Evolutionary conservation across 2,888 invertebrate genomes (phyloP).

Genomic region (Stenotaenia linearis): DNA sequence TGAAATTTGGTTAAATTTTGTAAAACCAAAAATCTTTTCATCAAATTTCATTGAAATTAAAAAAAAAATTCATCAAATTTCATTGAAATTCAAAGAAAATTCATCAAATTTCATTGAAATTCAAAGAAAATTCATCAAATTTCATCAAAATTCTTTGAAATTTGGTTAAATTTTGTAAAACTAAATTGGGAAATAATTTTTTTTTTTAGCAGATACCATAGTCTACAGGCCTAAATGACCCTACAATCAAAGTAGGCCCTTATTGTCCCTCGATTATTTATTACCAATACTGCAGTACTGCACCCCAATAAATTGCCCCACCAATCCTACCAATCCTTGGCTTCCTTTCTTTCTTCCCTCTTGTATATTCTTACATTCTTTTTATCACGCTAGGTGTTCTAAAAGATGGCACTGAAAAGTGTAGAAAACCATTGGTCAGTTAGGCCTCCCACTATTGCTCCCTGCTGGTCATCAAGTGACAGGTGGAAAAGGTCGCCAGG

Average conservation of each 20-base stretch:
- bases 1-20: too few species aligned
- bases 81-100: too few species aligned
- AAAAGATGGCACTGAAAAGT: neutral
- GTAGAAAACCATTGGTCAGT: slow-evolving; percentile 12
- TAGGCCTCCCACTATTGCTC: neutral
- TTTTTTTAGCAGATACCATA: too few species aligned
- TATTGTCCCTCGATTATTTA: neutral
- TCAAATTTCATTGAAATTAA: too few species aligned
- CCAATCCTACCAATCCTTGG: neutral
- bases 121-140: too few species aligned
- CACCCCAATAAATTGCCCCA: neutral
- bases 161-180: too few species aligned
- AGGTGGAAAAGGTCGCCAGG: slow-evolving; percentile 12
- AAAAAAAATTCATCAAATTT: too few species aligned
- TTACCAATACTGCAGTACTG: neutral
- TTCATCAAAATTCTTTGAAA: too few species aligned
- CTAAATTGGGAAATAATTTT: too few species aligned
- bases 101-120: too few species aligned
- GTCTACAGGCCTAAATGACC: neutral
- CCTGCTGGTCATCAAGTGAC: slow-evolving; percentile 24
- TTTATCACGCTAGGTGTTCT: slow-evolving; percentile 20
- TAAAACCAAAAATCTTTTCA: too few species aligned
- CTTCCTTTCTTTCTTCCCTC: neutral
- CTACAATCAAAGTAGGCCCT: neutral
- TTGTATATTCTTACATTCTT: slow-evolving; percentile 20